Percentiles rank a stretch among this genome's conserved stretches.
Conservation (phyloP, 2,888 invertebrate genomes). For the Helicoverpa assulta region DNA sequence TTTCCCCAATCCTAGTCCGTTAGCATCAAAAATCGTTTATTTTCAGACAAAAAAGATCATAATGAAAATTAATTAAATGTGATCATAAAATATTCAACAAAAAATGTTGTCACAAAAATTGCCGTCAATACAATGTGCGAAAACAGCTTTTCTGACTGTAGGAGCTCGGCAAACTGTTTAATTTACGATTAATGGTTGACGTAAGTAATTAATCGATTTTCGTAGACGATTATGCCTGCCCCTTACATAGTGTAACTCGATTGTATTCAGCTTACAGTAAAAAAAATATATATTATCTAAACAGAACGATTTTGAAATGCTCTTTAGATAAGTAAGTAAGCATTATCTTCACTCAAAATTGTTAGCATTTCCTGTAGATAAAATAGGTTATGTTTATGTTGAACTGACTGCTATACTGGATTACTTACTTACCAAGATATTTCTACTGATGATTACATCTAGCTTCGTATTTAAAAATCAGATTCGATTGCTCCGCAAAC, state of each 20-base stretch:
- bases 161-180: slow-evolving; percentile 15
- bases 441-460: background rate
- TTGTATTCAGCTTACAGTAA: background rate
- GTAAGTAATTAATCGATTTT: slow-evolving; percentile 15
- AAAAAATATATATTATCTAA: slow-evolving; percentile 10
- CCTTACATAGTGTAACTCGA: slow-evolving; percentile 21
- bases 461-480: slow-evolving; percentile 6
- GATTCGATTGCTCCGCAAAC: background rate
- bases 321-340: slow-evolving; percentile 12
- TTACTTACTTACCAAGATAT: slow-evolving; percentile 6
- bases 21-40: too few species aligned
- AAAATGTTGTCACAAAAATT: too few species aligned
- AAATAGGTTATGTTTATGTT: slow-evolving; percentile 11
- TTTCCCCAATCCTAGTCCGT: too few species aligned
- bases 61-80: too few species aligned
- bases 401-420: background rate
- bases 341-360: slow-evolving; percentile 26
- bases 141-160: slow-evolving; percentile 5
- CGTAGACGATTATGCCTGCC: slow-evolving; percentile 15
- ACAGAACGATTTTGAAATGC: slow-evolving; percentile 7
- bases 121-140: too few species aligned
- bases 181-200: slow-evolving; percentile 30
- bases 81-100: too few species aligned
- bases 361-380: slow-evolving; percentile 34
- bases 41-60: too few species aligned